A percentile compares a stretch with the other conserved stretches of the same genome.
These are phyloP conservation scores for Myotis lucifugus DNA, from an alignment of 2,113 vertebrate genomes.

Conservation along the genomic window DNA sequence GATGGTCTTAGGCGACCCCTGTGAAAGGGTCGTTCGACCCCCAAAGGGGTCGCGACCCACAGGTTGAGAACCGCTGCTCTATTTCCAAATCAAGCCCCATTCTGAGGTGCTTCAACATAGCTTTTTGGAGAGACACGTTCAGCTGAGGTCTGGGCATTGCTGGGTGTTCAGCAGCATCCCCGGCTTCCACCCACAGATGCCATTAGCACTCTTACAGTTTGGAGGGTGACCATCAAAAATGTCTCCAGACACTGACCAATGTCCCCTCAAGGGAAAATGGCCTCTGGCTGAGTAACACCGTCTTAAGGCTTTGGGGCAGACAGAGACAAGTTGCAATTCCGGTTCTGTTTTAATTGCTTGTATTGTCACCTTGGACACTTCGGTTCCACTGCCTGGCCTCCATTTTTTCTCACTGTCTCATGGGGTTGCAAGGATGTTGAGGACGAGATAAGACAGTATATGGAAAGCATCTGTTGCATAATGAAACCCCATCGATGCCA, in stretches of 20 bases:
- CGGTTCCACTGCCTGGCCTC: not conserved
- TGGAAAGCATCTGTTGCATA: not conserved
- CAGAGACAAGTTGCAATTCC: not conserved
- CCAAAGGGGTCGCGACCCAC: too few relatives aligned
- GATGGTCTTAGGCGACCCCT: too few relatives aligned
- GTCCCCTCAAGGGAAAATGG: not conserved
- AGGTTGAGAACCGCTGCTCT: too few relatives aligned
- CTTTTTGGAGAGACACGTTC: not conserved
- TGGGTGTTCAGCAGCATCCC: too few relatives aligned
- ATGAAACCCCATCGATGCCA: not conserved
- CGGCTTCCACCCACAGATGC: not conserved
- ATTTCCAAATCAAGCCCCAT: not conserved
- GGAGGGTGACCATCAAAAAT: not conserved
- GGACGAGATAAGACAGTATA: not conserved
- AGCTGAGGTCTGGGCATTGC: fast-evolving
- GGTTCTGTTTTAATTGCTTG: not conserved
- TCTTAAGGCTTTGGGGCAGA: not conserved
- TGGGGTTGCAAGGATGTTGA: too few relatives aligned
- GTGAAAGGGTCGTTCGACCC: too few relatives aligned
- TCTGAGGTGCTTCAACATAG: not conserved
- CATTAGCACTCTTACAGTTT: not conserved
- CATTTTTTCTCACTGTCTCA: not conserved
- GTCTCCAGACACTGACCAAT: not conserved
- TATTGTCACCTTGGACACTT: not conserved
- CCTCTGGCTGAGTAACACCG: not conserved